These are phyloP conservation scores for Steinernema feltiae DNA, from an alignment of 1,140 invertebrate genomes.

Conservation along the genomic window DNA sequence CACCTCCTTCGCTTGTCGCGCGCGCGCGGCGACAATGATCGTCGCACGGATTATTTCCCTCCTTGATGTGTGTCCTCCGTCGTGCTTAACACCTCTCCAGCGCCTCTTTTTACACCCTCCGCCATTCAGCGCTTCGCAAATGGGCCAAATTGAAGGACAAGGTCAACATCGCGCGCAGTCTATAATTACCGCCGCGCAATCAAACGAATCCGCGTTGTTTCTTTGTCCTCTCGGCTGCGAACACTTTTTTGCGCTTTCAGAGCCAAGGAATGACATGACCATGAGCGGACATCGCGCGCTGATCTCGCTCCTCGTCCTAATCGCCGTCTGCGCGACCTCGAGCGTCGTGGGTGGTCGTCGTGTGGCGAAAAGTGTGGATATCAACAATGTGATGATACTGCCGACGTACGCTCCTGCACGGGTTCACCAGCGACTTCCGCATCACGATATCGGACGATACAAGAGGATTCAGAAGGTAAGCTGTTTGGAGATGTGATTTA, in stretches of 20 bases:
- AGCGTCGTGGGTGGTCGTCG: background rate
- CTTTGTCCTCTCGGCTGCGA: background rate
- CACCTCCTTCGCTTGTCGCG: too few relatives aligned
- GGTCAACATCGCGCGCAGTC: background rate
- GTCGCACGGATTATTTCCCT: background rate
- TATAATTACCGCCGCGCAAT: background rate
- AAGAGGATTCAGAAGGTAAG: background rate
- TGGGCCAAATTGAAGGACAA: background rate
- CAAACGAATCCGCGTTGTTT: background rate
- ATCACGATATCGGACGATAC: background rate
- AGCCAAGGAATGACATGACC: background rate
- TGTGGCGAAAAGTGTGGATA: background rate
- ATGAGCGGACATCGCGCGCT: background rate
- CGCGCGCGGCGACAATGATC: too few relatives aligned
- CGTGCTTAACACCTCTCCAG: background rate
- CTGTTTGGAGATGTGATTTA: too few relatives aligned
- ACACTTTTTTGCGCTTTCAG: background rate
- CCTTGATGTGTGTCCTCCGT: too few relatives aligned
- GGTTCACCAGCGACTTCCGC: background rate
- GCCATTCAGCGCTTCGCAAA: background rate
- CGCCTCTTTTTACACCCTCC: background rate
- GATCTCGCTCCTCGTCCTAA: background rate
- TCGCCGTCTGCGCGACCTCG: background rate
- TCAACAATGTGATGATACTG: background rate
- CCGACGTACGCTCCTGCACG: background rate